Percentiles rank a stretch among this genome's conserved stretches.
phyloP scores from a whole-genome alignment of 2,797 vertebrate genomes.

The Pagetopsis macropterus region DNA sequence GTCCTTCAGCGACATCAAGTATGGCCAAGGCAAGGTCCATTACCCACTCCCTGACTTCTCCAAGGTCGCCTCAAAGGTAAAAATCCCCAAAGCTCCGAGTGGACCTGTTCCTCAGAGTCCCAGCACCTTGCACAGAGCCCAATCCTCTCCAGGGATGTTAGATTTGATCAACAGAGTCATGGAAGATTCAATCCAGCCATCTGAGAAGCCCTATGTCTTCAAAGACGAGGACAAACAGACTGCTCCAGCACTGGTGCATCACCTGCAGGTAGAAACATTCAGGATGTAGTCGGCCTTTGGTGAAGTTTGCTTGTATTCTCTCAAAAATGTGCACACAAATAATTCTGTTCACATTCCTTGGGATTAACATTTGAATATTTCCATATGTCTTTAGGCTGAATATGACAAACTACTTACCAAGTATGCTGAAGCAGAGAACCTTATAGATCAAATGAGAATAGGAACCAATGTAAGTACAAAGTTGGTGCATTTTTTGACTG shows the following conservation, averaged over 20 bases:
- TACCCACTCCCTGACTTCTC: slow-evolving; percentile 84
- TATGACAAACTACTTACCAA: slow-evolving; percentile 81
- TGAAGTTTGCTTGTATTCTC: not conserved
- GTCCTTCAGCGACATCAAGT: slow-evolving; percentile 79
- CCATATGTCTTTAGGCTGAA: slow-evolving; percentile 70
- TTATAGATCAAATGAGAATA: slow-evolving; percentile 77
- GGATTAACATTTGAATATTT: slow-evolving; percentile 16
- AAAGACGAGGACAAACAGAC: slow-evolving; percentile 62
- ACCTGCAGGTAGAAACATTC: slow-evolving; percentile 75
- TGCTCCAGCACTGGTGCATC: slow-evolving; percentile 65
- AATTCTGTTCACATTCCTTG: not conserved
- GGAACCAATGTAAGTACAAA: slow-evolving; percentile 68
- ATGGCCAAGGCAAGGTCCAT: slow-evolving; percentile 82
- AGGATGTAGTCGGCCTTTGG: not conserved
- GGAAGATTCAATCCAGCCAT: slow-evolving; percentile 76
- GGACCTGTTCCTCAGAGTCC: slow-evolving; percentile 54
- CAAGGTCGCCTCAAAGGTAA: slow-evolving; percentile 82
- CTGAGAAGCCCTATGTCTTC: slow-evolving; percentile 66
- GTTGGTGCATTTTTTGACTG: not conserved
- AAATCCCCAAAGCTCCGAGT: slow-evolving; percentile 80
- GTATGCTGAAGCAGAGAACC: slow-evolving; percentile 79
- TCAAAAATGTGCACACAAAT: not conserved
- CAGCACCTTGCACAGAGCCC: slow-evolving; percentile 65
- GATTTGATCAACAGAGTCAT: slow-evolving; percentile 81
- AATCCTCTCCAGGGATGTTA: slow-evolving; percentile 77